Evolutionary conservation across 2,797 vertebrate genomes (phyloP).

Genomic region (Diceros bicornis): DNA sequence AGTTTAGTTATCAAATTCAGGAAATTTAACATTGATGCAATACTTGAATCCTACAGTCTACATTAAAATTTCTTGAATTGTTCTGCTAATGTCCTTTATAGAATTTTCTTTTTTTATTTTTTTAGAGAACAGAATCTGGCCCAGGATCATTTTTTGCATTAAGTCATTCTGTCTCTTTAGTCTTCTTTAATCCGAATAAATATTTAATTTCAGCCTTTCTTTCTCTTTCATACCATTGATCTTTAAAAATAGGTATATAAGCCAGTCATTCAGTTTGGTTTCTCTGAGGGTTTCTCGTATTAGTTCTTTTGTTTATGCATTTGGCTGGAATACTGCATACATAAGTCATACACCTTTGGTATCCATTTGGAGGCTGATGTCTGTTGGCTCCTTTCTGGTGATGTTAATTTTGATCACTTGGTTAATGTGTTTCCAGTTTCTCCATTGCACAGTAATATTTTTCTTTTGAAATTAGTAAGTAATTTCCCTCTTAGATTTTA

Average conservation of each 20-base stretch:
- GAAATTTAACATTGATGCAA: not conserved
- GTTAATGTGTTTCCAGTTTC: not conserved
- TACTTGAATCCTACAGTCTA: not conserved
- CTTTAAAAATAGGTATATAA: not conserved
- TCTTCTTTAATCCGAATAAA: not conserved
- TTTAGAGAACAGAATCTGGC: not conserved
- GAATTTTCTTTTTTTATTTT: not conserved
- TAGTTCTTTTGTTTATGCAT: not conserved
- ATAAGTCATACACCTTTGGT: not conserved
- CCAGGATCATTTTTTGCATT: not conserved
- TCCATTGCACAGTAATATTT: not conserved
- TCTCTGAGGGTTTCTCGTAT: not conserved
- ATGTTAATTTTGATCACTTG: not conserved
- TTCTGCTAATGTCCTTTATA: not conserved
- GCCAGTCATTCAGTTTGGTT: not conserved
- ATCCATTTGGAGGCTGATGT: not conserved
- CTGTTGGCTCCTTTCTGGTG: not conserved
- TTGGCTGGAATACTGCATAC: not conserved
- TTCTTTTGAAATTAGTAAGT: not conserved
- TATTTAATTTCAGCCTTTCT: constrained; percentile 28
- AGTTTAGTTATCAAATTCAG: constrained; percentile 38
- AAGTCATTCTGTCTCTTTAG: not conserved
- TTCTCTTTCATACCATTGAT: not conserved
- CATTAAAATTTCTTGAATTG: not conserved
- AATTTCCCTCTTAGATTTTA: not conserved